Conservation (phyloP, 2,888 invertebrate species). For the Stramonita haemastoma region DNA sequence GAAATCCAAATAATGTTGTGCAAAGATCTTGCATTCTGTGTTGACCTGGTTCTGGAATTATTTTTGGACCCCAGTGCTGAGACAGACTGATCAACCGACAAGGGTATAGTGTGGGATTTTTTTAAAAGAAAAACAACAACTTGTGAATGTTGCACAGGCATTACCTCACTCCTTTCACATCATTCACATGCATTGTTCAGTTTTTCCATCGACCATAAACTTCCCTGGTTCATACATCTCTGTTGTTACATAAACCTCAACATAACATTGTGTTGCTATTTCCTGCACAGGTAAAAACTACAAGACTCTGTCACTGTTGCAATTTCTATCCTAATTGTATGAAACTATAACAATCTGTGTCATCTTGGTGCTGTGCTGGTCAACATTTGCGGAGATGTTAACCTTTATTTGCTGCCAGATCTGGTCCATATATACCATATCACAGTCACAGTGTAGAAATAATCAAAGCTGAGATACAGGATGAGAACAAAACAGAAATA, state of each 20-base stretch:
- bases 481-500: not conserved
- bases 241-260: too few relatives aligned
- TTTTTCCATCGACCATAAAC: too few relatives aligned
- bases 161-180: too few relatives aligned
- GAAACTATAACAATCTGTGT: not conserved
- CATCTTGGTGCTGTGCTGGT: not conserved
- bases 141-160: too few relatives aligned
- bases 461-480: not conserved
- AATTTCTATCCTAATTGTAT: too few relatives aligned
- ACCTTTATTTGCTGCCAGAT: not conserved
- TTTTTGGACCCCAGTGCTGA: not conserved
- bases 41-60: not conserved
- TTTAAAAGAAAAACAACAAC: too few relatives aligned
- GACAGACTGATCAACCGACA: not conserved
- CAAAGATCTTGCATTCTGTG: not conserved
- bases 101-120: too few relatives aligned
- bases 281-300: too few relatives aligned
- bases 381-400: not conserved
- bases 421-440: conserved; percentile 17
- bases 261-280: too few relatives aligned
- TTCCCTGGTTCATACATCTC: too few relatives aligned
- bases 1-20: not conserved
- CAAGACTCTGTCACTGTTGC: too few relatives aligned
- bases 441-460: conserved; percentile 20
- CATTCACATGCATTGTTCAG: too few relatives aligned